phyloP scores from a whole-genome alignment of 2,888 invertebrate species.

The Pollenia amentaria region DNA sequence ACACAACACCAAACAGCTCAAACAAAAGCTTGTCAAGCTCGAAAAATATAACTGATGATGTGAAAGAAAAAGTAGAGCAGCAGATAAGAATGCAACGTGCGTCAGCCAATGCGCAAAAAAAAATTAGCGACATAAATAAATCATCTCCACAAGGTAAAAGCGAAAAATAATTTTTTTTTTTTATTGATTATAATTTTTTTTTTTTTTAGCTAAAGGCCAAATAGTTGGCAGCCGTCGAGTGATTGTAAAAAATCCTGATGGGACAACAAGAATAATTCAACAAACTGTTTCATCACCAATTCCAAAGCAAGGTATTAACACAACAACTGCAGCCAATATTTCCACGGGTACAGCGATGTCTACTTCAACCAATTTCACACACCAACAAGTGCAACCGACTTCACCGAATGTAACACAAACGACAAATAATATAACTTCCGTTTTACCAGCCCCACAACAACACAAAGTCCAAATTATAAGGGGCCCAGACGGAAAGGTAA shows the following conservation, averaged over 20 bases:
- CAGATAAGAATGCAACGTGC: conserved; percentile 92
- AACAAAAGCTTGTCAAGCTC: conserved; percentile 85
- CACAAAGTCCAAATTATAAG: conserved; percentile 96
- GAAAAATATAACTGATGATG: conserved; percentile 85
- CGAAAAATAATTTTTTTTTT: not conserved
- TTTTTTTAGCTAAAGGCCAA: conserved; percentile 77
- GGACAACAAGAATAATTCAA: conserved; percentile 88
- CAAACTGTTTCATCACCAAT: conserved; percentile 87
- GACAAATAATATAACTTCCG: conserved; percentile 82
- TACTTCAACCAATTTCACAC: conserved; percentile 84
- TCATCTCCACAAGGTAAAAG: conserved; percentile 83
- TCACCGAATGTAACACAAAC: conserved; percentile 77
- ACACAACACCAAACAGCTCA: conserved; percentile 76
- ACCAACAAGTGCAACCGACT: conserved; percentile 86
- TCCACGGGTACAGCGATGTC: conserved; percentile 21
- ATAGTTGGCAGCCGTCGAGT: conserved; percentile 83
- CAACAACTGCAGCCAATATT: conserved; percentile 87
- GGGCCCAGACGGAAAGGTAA: conserved; percentile 95
- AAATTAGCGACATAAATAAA: conserved; percentile 86
- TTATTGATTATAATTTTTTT: conserved; percentile 5
- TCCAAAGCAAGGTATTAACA: conserved; percentile 84
- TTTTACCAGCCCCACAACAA: conserved; percentile 86
- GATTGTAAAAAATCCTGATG: conserved; percentile 86
- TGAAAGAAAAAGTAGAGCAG: conserved; percentile 96
- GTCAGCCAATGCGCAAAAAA: conserved; percentile 95